Conservation (phyloP, 1,140 invertebrate species). For the Uloborus diversus region DNA sequence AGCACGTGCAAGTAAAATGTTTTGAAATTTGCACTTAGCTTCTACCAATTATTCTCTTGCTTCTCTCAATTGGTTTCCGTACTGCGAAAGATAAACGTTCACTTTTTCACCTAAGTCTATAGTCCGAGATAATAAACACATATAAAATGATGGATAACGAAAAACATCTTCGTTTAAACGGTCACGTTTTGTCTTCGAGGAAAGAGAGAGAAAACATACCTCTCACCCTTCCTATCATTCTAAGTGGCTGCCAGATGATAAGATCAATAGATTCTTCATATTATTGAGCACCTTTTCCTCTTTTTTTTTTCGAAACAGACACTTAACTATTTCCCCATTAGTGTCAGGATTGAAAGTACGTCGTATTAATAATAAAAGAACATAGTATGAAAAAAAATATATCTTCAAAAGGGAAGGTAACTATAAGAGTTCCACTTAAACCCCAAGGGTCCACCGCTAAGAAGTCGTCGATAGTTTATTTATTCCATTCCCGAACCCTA, state of each 20-base stretch:
- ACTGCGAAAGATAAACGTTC: no score
- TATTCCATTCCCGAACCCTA: slow-evolving; percentile 34
- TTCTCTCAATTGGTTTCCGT: no score
- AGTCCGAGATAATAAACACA: no score
- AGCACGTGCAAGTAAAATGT: no score
- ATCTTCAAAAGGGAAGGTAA: no score
- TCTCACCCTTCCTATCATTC: neutral
- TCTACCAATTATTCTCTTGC: no score
- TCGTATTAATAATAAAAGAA: neutral
- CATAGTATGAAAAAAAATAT: neutral
- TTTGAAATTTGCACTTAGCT: no score
- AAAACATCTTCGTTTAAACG: no score
- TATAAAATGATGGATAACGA: no score
- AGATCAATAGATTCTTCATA: slow-evolving; percentile 8
- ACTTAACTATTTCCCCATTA: slow-evolving; percentile 51
- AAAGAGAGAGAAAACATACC: neutral
- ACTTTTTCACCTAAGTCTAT: no score
- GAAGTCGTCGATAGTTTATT: slow-evolving; percentile 32
- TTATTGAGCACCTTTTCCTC: neutral
- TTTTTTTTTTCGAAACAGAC: no score
- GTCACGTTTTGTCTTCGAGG: neutral
- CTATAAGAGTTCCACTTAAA: no score
- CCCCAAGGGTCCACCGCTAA: slow-evolving; percentile 9
- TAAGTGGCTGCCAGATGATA: slow-evolving; percentile 10
- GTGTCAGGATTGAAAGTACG: neutral